phyloP scores from a whole-genome alignment of 2,797 vertebrate genomes.

The Fistularia tabacaria region DNA sequence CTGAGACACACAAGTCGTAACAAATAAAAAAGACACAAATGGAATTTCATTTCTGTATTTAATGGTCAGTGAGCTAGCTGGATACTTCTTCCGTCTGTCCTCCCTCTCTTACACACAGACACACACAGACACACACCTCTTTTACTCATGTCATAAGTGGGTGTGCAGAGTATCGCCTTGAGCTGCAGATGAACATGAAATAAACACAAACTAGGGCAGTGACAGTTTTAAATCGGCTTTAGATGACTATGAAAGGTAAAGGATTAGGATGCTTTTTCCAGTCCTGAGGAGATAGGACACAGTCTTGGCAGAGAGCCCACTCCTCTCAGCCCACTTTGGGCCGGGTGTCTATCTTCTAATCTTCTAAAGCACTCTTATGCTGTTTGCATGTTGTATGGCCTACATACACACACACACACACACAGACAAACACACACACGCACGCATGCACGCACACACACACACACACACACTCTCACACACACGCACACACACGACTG shows the following conservation, averaged over 20 bases:
- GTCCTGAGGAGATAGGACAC: conserved; percentile 71
- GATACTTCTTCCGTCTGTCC: too few relatives aligned
- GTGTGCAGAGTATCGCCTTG: conserved; percentile 71
- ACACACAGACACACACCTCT: conserved; percentile 28
- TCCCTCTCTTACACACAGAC: conserved; percentile 18
- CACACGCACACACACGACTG: too few relatives aligned
- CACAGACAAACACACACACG: conserved; percentile 29
- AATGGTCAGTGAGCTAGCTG: conserved; percentile 40
- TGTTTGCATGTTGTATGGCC: conserved; percentile 68
- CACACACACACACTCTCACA: too few relatives aligned
- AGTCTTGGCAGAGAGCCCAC: conserved; percentile 69
- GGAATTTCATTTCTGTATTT: conserved; percentile 22
- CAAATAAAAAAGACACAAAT: conserved; percentile 8
- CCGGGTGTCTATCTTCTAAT: conserved; percentile 72
- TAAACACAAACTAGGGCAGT: conserved; percentile 72
- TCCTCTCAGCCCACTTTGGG: conserved; percentile 65
- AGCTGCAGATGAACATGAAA: conserved; percentile 75
- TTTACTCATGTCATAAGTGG: conserved; percentile 70
- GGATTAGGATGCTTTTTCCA: conserved; percentile 72
- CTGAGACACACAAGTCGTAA: conserved; percentile 23
- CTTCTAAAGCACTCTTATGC: conserved; percentile 67
- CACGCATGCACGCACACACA: too few relatives aligned
- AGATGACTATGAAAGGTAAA: conserved; percentile 76
- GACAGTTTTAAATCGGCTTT: conserved; percentile 76
- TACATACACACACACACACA: conserved; percentile 46